These are phyloP conservation scores for Nomada flava DNA, from an alignment of 2,888 invertebrate species.

Conservation along the genomic window DNA sequence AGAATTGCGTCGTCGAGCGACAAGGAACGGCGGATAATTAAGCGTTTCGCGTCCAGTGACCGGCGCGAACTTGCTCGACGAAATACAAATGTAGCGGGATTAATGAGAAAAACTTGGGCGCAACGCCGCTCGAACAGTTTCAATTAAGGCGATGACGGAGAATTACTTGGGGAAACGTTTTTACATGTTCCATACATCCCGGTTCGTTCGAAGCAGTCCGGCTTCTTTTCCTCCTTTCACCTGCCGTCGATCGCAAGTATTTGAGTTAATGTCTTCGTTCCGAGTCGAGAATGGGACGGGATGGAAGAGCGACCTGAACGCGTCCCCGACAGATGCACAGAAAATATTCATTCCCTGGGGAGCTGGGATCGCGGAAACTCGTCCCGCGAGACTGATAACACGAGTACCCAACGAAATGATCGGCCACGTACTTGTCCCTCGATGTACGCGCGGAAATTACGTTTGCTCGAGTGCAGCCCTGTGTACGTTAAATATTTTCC, in stretches of 20 bases:
- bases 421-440: conserved; percentile 20
- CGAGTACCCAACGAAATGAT: conserved; percentile 31
- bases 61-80: not conserved
- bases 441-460: conserved; percentile 27
- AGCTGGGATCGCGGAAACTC: conserved; percentile 23
- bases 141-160: conserved; percentile 54
- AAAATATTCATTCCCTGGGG: conserved; percentile 8
- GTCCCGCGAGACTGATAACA: conserved; percentile 34
- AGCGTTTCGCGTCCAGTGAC: not conserved
- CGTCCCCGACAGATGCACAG: not conserved
- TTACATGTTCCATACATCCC: conserved; percentile 16
- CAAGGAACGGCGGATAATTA: conserved; percentile 41
- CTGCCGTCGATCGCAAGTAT: not conserved
- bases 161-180: conserved; percentile 28
- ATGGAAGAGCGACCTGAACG: no score
- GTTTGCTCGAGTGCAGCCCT: conserved; percentile 11
- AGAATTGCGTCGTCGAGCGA: not conserved
- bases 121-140: conserved; percentile 38
- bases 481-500: conserved; percentile 30
- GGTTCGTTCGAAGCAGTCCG: not conserved
- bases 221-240: not conserved
- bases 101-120: conserved; percentile 56
- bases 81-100: conserved; percentile 38
- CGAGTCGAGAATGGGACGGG: not conserved
- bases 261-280: conserved; percentile 20